Base-by-base conservation (phyloP, 2,797 vertebrate species). In the Threskiornis aethiopicus region DNA sequence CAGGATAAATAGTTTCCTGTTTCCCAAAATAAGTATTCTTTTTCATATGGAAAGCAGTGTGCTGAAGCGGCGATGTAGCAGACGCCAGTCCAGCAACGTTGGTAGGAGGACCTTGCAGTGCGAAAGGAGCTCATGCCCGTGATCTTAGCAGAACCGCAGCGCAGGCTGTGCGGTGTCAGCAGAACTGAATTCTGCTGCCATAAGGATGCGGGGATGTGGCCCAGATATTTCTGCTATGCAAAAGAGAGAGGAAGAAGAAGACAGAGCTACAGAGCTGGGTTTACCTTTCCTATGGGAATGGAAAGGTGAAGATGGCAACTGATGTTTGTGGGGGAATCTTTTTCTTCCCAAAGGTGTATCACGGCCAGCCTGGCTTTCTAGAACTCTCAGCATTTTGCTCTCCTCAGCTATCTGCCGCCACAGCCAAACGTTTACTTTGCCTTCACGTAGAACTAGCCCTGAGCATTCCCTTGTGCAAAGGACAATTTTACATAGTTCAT, bases 401-500 rank as follows among this genome's bases (percentile, higher is more conserved):
- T 75, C 44, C 84, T 61, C 52, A 44, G 44, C 33, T 77, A 1
- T 42, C 76, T 80, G 42, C 52, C 1, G 6, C 58, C 75, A 35
- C 66, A 67, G 73, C 16, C 62, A 69, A 87, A 37, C 1, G 2
- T 28, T 62, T 67, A 1, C 20, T 75, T 37, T 51, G 55, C 49
- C 71, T 77, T 33, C 67, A 55, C 6, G 2, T 9, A 47, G 52
- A 89, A 41, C 59, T 22, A 81, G 62, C 47, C 84, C 42, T 21
- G 58, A 95, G 86, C 70, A 58, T 35, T 93, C 88, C 59, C 93
- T 55, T 61, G 77, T 79, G 95, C 55, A 82, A 87, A 82, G 51
- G 55, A 69, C 80, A 87, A 73, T 94, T 90, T 87, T 61, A 65
- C 54, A 90, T 16, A 82, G 83, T 66, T 96, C 49, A 3, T 31